Evolutionary conservation across 2,888 invertebrate genomes (phyloP).

Genomic region (Limnephilus auricula): DNA sequence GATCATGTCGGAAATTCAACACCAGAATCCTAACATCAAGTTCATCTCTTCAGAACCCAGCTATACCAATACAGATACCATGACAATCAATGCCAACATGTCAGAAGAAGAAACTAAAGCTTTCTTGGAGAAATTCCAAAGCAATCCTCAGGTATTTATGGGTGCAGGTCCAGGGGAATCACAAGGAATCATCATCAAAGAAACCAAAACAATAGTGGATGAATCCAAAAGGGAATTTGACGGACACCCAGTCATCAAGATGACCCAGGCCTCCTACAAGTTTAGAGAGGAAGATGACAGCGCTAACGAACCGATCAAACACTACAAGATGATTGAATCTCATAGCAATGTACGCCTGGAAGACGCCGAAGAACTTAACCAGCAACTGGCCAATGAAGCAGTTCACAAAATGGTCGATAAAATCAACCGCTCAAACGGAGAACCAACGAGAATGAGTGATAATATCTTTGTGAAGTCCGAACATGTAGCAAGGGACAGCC

Average conservation of each 20-base stretch:
- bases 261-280: slow-evolving; percentile 70
- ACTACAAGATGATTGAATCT: slow-evolving; percentile 64
- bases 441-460: slow-evolving; percentile 27
- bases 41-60: slow-evolving; percentile 75
- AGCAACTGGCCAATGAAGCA: slow-evolving; percentile 26
- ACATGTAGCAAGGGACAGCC: slow-evolving; percentile 68
- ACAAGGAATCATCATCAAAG: slow-evolving; percentile 59
- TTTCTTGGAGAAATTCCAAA: slow-evolving; percentile 75
- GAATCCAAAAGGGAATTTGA: slow-evolving; percentile 55
- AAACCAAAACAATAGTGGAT: slow-evolving; percentile 58
- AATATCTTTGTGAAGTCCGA: slow-evolving; percentile 46
- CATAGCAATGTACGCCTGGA: slow-evolving; percentile 70
- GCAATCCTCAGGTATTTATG: slow-evolving; percentile 70
- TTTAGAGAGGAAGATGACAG: slow-evolving; percentile 68
- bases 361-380: slow-evolving; percentile 18
- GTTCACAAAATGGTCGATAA: slow-evolving; percentile 49
- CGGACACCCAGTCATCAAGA: slow-evolving; percentile 67
- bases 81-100: slow-evolving; percentile 77
- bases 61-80: slow-evolving; percentile 76
- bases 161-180: slow-evolving; percentile 40
- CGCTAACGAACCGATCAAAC: slow-evolving; percentile 62
- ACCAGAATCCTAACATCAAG: slow-evolving; percentile 75
- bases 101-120: slow-evolving; percentile 75
- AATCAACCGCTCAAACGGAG: slow-evolving; percentile 51
- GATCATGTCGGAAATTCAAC: slow-evolving; percentile 74